Percentiles rank a stretch among this genome's conserved stretches.
Evolutionary conservation across 2,888 invertebrate genomes (phyloP).

Genomic region (Epinotia bilunana): DNA sequence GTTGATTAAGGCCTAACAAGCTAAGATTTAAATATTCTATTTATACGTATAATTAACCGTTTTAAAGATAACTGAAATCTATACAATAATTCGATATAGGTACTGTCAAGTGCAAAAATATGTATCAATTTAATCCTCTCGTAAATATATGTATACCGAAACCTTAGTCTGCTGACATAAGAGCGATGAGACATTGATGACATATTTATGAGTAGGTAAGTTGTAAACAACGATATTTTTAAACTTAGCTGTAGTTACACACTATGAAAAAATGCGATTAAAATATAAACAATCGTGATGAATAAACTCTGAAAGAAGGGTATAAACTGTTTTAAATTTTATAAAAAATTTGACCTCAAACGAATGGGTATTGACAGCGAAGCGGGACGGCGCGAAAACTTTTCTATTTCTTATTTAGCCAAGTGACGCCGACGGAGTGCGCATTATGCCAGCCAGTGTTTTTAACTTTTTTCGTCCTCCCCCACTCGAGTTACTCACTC

Average conservation of each 20-base stretch:
- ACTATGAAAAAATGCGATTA: not conserved
- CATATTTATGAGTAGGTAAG: too few species aligned
- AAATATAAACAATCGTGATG: slow-evolving; percentile 23
- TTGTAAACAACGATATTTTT: too few species aligned
- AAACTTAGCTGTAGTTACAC: too few species aligned
- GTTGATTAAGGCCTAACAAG: not conserved
- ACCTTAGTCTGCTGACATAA: too few species aligned
- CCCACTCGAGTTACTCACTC: slow-evolving; percentile 48
- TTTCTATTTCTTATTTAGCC: slow-evolving; percentile 69
- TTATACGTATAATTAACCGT: too few species aligned
- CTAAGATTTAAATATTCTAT: too few species aligned
- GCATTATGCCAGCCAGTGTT: slow-evolving; percentile 60
- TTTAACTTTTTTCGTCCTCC: slow-evolving; percentile 50
- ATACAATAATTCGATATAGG: too few species aligned
- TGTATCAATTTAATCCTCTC: too few species aligned
- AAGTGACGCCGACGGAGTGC: slow-evolving; percentile 59
- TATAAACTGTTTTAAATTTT: slow-evolving; percentile 53
- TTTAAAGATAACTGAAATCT: too few species aligned
- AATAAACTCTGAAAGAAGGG: slow-evolving; percentile 36
- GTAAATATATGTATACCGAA: too few species aligned
- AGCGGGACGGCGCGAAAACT: slow-evolving; percentile 67
- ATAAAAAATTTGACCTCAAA: slow-evolving; percentile 58
- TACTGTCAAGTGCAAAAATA: too few species aligned
- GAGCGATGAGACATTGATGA: too few species aligned
- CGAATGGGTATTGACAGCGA: slow-evolving; percentile 69